Evolutionary conservation across 2,797 vertebrate genomes (phyloP), one percentile per base, ranked within the genome.

Genomic region (Coregonus sp.): DNA sequence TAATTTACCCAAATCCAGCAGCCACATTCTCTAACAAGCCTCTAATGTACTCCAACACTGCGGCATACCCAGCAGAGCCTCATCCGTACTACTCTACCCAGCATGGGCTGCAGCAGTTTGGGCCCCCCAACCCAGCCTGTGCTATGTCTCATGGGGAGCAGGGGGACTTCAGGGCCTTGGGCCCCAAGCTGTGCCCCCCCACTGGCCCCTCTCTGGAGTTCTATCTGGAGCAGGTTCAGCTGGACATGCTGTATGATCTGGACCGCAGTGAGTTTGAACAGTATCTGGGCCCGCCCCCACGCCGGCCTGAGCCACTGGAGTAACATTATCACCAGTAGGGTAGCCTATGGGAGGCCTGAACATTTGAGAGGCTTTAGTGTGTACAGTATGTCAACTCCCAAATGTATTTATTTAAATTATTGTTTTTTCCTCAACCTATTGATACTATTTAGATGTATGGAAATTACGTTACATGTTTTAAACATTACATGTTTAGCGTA

Each of bases 221-320:
- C 63, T 88, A 91, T 84, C 84, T 90, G 82, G 91, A 95, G 83
- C 94, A 92, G 88, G 94, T 94, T 33, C 91, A 94, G 66, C 83
- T 93, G 67, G 97, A 98, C 87, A 95, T 96, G 83, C 90, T 99
- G 78, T 94, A 95, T 70, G 97, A 98, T 73, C 93, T 98, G 85
- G 98, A 99, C 85, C 96, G 96, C 89, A 95, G 94, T 33, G 98
- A 99, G 85, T 98, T 99, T 68, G 97, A 99, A 88, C 96, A 99
- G 88, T 99, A 99, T 82, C 92, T 99, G 83, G 93, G 94, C 73
- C 97, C 96, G 2, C 86, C 83, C 66, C 59, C 81, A 4, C 85
- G 91, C 71, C 90, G 93, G 80, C 80, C 94, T 0, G 95, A 95
- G 61, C 77, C 86, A 0, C 80, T 74, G 73, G 84, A 89, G 75